Evolutionary conservation across 2,888 invertebrate genomes (phyloP), one percentile per base, ranked within the genome.

Genomic region (Tigriopus californicus): DNA sequence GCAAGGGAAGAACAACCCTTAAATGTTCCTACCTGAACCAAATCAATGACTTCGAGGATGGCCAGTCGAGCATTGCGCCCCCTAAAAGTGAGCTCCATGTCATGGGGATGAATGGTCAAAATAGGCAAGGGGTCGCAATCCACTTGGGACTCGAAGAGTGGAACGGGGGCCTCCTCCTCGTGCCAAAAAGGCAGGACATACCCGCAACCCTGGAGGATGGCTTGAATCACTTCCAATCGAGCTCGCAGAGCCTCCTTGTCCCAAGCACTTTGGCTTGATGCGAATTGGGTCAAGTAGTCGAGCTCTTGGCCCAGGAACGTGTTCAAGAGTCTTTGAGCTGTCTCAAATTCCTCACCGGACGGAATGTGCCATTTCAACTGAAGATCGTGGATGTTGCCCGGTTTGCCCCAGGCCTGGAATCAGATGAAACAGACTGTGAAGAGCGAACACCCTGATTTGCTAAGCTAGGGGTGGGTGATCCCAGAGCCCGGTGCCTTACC

Each of bases 331-430:
- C 74, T 73, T 65, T 82, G 79, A 1, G 82, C 79, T 62, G 79
- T 78, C 1, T 72, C 70, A 1, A 83, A 76, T 68, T 89, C 89
- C 44, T 77, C 77, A 22, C 76, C 73, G 22, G 75, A 77, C 0
- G 91, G 89, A 52, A 81, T 73, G 67, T 86, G 85, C 88, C 88
- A 91, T 46, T 79, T 73, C 20, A 88, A 72, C 8, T 79, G 74
- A 18, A 83, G 73, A 25, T 80, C 76, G 60, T 80, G 74, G 20
- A 84, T 70, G 64, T 81, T 73, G 18, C 80, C 78, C 0, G 82
- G 76, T 61, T 76, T 76, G 0, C 87, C 91, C 92, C 92, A 94
- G 64, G 87, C 82, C 74, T 75, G 47, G 57, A 66, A n/a, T n/a
- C n/a, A n/a, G n/a, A n/a, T n/a, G n/a, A n/a, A n/a, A n/a, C n/a